Conservation (phyloP, 2,888 invertebrate species). For the Colostygia pectinataria region DNA sequence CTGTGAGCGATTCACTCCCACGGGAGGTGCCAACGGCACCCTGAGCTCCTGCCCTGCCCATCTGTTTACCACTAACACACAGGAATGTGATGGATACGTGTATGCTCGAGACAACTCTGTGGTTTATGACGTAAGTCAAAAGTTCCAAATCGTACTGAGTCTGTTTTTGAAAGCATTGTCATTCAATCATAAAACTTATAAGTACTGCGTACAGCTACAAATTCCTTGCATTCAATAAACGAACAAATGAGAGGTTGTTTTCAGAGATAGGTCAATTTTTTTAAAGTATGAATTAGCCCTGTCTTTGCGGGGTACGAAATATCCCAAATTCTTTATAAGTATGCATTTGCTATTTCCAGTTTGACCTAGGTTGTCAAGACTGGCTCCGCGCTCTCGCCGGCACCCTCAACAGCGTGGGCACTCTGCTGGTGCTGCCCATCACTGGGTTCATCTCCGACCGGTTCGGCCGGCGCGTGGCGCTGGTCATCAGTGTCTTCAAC, state of each 20-base stretch:
- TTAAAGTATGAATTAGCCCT: no score
- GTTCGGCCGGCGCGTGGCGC: constrained; percentile 77
- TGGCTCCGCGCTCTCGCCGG: constrained; percentile 89
- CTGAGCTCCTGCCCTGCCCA: constrained; percentile 52
- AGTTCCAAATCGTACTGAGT: no score
- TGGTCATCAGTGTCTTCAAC: constrained; percentile 72
- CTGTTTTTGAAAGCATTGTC: no score
- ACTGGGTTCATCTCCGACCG: constrained; percentile 87
- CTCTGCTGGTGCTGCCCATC: constrained; percentile 86
- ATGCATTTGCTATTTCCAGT: constrained; percentile 67
- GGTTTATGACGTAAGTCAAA: constrained; percentile 69
- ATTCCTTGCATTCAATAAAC: no score
- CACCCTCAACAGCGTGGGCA: constrained; percentile 87
- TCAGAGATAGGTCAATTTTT: no score
- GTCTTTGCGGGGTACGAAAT: no score
- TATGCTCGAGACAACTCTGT: constrained; percentile 63
- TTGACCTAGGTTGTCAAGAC: constrained; percentile 84
- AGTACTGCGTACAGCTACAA: no score
- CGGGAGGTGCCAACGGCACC: constrained; percentile 44
- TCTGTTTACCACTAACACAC: constrained; percentile 43
- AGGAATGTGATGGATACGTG: constrained; percentile 55
- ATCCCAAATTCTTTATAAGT: no score
- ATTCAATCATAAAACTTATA: no score
- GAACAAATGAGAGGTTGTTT: no score
- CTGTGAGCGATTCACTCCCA: constrained; percentile 66